Evolutionary conservation across 2,797 vertebrate genomes (phyloP), one percentile per base, ranked within the genome.

Genomic region (Anomalospiza imberbis): DNA sequence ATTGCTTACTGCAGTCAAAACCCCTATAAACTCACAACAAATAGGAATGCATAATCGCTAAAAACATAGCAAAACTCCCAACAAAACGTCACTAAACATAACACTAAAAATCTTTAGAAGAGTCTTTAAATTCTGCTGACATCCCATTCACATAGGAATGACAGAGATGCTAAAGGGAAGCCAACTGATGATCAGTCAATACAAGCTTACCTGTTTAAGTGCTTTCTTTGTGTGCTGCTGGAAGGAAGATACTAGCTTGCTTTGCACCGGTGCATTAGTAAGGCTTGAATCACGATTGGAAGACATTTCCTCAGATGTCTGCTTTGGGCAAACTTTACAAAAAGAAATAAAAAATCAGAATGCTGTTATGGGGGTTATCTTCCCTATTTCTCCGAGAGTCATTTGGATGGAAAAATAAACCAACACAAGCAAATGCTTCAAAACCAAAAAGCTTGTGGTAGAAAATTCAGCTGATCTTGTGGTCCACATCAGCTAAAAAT

Each of bases 191-290:
- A 29, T 24, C 34, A 85, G 79, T 73, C 54, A 91, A 83, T 78
- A 65, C 24, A 53, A 78, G 58, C 98, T 97, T 98, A 98, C 98
- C 98, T 98, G 98, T 93, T 98, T 98, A 92, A 98, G 98, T 91
- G 98, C 98, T 97, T 98, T 98, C 98, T 98, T 98, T 96, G 98
- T 98, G 96, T 98, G 98, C 76, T 98, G 98, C 96, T 98, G 98
- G 91, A 98, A 98, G 97, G 98, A 98, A 98, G 98, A 98, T 94
- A 98, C 98, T 90, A 98, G 95, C 95, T 98, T 98, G 98, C 97
- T 98, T 93, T 98, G 98, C 94, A 98, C 97, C 5, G 98, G 93
- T 85, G 98, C 88, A 91, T 97, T 98, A 67, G 96, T 97, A 97
- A 98, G 97, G 97, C 97, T 98, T 7, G 97, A 97, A 93, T 98